Evolutionary conservation across 2,888 invertebrate species (phyloP).

Genomic region (Platycnemis pennipes): DNA sequence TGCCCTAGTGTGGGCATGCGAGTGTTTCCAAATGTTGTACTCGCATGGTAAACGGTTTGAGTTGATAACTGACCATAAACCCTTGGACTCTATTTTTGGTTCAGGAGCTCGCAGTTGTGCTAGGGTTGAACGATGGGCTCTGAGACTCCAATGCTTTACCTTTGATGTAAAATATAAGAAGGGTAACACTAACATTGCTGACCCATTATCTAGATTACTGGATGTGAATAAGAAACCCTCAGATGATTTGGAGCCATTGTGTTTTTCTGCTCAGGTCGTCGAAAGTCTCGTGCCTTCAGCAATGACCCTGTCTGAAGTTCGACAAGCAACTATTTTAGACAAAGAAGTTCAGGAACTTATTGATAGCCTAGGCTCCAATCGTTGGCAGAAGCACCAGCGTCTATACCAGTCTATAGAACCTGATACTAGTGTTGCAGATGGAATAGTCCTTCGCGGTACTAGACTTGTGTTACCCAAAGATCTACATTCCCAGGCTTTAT

Average conservation of each 20-base stretch:
- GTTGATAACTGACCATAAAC: constrained; percentile 76
- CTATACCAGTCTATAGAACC: not conserved
- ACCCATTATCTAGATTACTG: not conserved
- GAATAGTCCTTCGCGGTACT: not conserved
- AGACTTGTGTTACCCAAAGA: constrained; percentile 69
- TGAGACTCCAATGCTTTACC: not conserved
- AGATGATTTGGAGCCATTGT: not conserved
- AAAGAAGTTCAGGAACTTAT: not conserved
- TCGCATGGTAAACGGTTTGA: constrained; percentile 78
- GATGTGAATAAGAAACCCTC: not conserved
- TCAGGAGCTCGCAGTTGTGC: constrained; percentile 73
- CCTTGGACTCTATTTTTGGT: constrained; percentile 76
- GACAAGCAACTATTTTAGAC: not conserved
- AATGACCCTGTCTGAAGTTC: not conserved
- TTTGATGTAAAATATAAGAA: not conserved
- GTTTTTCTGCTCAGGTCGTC: not conserved
- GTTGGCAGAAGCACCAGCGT: not conserved
- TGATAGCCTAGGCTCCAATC: not conserved
- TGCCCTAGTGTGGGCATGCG: constrained; percentile 77
- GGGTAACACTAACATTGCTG: not conserved
- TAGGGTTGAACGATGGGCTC: constrained; percentile 73
- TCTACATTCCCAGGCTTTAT: constrained; percentile 70
- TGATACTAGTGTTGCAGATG: not conserved
- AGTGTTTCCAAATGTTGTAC: constrained; percentile 77
- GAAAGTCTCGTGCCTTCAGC: not conserved